Evolutionary conservation across 2,113 vertebrate species (phyloP).

Genomic region (Malurus melanocephalus): DNA sequence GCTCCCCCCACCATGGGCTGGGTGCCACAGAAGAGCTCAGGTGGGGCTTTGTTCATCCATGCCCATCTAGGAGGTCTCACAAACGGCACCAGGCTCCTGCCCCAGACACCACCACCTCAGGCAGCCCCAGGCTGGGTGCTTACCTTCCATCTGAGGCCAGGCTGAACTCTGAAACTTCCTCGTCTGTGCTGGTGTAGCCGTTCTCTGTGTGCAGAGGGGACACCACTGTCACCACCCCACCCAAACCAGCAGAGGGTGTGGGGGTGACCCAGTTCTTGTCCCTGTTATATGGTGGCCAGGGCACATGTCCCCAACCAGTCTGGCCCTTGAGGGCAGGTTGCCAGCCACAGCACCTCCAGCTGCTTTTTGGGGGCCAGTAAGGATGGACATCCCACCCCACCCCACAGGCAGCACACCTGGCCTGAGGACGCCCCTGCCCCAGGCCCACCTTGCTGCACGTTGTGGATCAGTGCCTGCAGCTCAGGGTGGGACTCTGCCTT

Average conservation of each 20-base stretch:
- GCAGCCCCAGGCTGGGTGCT: not conserved
- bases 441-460: constrained; percentile 86
- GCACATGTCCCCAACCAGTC: not conserved
- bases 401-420: not conserved
- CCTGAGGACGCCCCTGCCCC: not conserved
- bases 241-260: rapidly evolving
- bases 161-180: constrained; percentile 92
- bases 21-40: not conserved
- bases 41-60: not conserved
- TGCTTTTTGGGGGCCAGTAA: rapidly evolving
- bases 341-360: not conserved
- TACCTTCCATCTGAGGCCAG: constrained; percentile 90
- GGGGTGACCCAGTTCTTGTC: rapidly evolving
- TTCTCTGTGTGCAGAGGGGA: constrained; percentile 77
- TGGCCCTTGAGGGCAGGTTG: rapidly evolving
- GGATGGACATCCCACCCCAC: not conserved
- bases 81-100: not conserved
- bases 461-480: constrained; percentile 91
- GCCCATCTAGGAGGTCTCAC: rapidly evolving
- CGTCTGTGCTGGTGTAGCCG: constrained; percentile 90
- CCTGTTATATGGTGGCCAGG: not conserved
- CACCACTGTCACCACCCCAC: rapidly evolving
- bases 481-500: constrained; percentile 90
- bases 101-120: not conserved
- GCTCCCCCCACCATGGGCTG: not conserved